These are phyloP conservation scores for Proisotoma minuta DNA, from an alignment of 2,888 invertebrate species.

Conservation along the genomic window DNA sequence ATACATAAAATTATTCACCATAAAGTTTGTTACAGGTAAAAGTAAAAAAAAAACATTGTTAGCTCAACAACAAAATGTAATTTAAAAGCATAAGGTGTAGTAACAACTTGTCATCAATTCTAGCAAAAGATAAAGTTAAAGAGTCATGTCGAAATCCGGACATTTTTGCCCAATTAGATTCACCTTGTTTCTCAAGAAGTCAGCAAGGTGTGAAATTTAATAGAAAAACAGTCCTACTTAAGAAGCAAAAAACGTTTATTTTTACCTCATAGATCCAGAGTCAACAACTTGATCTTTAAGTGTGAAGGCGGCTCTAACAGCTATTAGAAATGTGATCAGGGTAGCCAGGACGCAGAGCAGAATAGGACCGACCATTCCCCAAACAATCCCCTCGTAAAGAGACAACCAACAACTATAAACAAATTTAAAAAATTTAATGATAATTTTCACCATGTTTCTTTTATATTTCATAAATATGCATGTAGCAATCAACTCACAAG, in stretches of 20 bases:
- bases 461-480: slow-evolving; percentile 4
- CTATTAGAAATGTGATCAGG: slow-evolving; percentile 73
- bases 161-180: not conserved
- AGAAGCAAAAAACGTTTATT: slow-evolving; percentile 8
- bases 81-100: not conserved
- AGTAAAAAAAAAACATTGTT: too few species aligned
- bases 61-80: not conserved
- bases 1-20: not conserved
- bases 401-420: slow-evolving; percentile 85
- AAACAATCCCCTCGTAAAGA: slow-evolving; percentile 85
- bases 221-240: too few species aligned
- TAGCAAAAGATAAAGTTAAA: not conserved
- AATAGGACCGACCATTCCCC: slow-evolving; percentile 91
- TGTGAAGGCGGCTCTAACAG: slow-evolving; percentile 84
- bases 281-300: slow-evolving; percentile 84
- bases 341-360: slow-evolving; percentile 65
- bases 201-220: not conserved
- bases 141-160: not conserved
- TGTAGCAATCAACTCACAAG: slow-evolving; percentile 83
- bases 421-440: slow-evolving; percentile 21
- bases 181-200: not conserved
- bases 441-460: slow-evolving; percentile 3
- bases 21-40: too few species aligned
- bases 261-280: slow-evolving; percentile 71
- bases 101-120: not conserved